Base-by-base conservation (phyloP, 2,888 invertebrate species). In the Drepanosiphum platanoidis region DNA sequence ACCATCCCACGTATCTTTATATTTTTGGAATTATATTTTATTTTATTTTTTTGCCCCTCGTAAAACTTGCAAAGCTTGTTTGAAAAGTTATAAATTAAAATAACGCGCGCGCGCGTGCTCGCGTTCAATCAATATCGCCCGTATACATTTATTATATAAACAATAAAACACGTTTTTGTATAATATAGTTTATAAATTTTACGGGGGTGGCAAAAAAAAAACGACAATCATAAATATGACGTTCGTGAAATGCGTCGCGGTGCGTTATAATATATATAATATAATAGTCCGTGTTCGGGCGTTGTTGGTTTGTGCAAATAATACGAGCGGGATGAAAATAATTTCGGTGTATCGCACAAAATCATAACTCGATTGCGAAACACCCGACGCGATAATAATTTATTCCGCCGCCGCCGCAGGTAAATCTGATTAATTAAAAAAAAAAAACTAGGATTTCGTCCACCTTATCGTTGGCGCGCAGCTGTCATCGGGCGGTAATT, bases 11-110 rank as follows among this genome's bases (percentile, higher is more conserved):
- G 52, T 52, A 18, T 22, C 52, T 18, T 52, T 52, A 52, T 36
- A 36, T 36, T 68, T 68, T 68, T 15, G 66, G 32, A 39, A 61
- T 30, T 77, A 11, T 64, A 30, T 13, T n/a, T n/a, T 27, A 61
- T n/a, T 64, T 61, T 22, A 52, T 77, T 39, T 36, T n/a, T n/a
- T n/a, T n/a, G n/a, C 36, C 46, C 11, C 0, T 18, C 9, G 15
- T 79, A 13, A 46, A 79, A 18, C 46, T 8, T 46, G 27, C 68
- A 34, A 46, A 68, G 32, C 4, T 79, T 46, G 32, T 79, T 46
- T 34, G n/a, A 34, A 79, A 68, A 66, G 15, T 42, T 18, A 68
- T 66, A 34, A 66, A 66, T 66, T 42, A 79, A 68, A 42, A 11
- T n/a, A 46, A 0, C 22, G 32, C 34, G 9, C 13, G 66, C n/a